Conservation (phyloP, 1,140 invertebrate genomes). For the Copidosoma floridanum region DNA sequence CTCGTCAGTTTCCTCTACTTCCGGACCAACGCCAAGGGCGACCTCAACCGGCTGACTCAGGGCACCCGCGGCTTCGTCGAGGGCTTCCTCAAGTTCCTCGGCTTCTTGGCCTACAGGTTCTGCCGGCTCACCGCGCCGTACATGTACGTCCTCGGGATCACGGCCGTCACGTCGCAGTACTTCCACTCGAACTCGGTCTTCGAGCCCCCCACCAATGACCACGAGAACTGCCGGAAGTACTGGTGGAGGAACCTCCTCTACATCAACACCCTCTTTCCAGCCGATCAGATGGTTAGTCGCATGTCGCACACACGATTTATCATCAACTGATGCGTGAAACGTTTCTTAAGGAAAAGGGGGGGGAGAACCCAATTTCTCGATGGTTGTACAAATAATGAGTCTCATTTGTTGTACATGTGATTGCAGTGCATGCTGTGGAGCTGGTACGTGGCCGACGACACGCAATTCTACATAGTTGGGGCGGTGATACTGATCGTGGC, state of each 20-base stretch:
- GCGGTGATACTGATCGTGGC: constrained; percentile 75
- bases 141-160: constrained; percentile 76
- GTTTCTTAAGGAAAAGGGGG: no score
- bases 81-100: constrained; percentile 72
- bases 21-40: constrained; percentile 76
- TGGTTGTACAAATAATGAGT: no score
- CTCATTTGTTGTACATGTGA: no score
- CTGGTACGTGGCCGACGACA: constrained; percentile 85
- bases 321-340: no score
- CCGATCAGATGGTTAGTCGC: constrained; percentile 76
- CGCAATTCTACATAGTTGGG: constrained; percentile 80
- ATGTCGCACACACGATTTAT: no score
- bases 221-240: constrained; percentile 77
- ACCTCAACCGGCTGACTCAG: constrained; percentile 71
- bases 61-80: constrained; percentile 68
- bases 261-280: constrained; percentile 80
- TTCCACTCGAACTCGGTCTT: constrained; percentile 78
- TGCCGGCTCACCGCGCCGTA: constrained; percentile 78
- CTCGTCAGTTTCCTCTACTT: constrained; percentile 83
- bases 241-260: constrained; percentile 85
- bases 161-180: constrained; percentile 79
- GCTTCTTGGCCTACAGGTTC: constrained; percentile 77
- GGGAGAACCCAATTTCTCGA: no score
- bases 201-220: constrained; percentile 76
- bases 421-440: constrained; percentile 82